Conservation (phyloP, 2,797 vertebrate genomes). For the Antrozous pallidus region DNA sequence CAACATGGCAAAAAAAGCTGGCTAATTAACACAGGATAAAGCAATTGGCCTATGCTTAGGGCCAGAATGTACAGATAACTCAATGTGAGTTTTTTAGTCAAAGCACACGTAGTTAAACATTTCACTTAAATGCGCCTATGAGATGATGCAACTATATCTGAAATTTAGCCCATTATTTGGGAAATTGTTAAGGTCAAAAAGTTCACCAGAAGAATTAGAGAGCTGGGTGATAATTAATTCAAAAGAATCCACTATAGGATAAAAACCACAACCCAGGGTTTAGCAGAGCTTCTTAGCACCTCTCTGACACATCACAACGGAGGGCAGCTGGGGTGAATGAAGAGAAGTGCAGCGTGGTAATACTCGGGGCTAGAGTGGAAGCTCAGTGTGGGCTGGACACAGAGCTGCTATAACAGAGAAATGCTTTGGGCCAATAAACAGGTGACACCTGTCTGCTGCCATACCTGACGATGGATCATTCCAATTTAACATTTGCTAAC, state of each 20-base stretch:
- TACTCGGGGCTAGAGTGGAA: not conserved
- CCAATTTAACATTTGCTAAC: not conserved
- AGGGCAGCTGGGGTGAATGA: not conserved
- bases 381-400: not conserved
- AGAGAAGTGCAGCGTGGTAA: not conserved
- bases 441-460: not conserved
- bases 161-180: not conserved
- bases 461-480: not conserved
- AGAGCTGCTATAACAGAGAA: not conserved
- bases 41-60: not conserved
- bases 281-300: not conserved
- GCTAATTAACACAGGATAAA: not conserved
- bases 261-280: not conserved
- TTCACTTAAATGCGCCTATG: not conserved
- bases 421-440: not conserved
- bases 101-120: not conserved
- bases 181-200: not conserved
- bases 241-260: not conserved
- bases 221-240: not conserved
- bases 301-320: not conserved
- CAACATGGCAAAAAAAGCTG: not conserved
- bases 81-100: not conserved
- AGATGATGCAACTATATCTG: not conserved
- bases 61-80: not conserved
- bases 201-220: not conserved